phyloP scores from a whole-genome alignment of 2,113 vertebrate genomes.

The Xerus inauris region DNA sequence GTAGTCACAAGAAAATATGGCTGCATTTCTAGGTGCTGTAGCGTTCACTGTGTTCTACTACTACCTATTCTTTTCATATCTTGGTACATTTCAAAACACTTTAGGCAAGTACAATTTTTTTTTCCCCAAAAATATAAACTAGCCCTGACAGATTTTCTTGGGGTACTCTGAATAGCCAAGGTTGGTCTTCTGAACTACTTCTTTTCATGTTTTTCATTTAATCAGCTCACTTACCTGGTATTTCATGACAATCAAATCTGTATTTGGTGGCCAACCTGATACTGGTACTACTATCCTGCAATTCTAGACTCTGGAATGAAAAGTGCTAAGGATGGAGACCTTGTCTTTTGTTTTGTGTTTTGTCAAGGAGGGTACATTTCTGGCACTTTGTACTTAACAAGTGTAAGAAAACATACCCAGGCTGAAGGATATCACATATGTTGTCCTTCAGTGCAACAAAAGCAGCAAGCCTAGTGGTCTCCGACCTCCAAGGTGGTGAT shows the following conservation, averaged over 20 bases:
- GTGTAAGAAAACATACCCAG: slow-evolving; percentile 29
- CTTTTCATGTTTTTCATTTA: background rate
- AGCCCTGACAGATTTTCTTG: background rate
- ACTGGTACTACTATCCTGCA: background rate
- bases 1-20: background rate
- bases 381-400: slow-evolving; percentile 42
- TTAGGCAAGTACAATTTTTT: background rate
- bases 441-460: background rate
- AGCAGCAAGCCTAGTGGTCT: background rate
- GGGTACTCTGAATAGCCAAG: background rate
- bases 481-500: background rate
- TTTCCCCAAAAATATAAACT: background rate
- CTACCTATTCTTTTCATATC: background rate
- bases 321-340: background rate
- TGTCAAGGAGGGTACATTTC: slow-evolving; percentile 45
- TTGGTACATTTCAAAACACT: background rate
- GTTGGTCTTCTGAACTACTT: background rate
- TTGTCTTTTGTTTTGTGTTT: slow-evolving; percentile 34
- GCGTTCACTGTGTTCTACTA: background rate
- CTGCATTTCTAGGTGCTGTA: background rate
- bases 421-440: background rate
- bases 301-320: slow-evolving; percentile 32
- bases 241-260: background rate
- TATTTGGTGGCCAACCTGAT: background rate
- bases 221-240: background rate